These are phyloP conservation scores for Micromesistius poutassou DNA, from an alignment of 2,797 vertebrate species.

Conservation along the genomic window DNA sequence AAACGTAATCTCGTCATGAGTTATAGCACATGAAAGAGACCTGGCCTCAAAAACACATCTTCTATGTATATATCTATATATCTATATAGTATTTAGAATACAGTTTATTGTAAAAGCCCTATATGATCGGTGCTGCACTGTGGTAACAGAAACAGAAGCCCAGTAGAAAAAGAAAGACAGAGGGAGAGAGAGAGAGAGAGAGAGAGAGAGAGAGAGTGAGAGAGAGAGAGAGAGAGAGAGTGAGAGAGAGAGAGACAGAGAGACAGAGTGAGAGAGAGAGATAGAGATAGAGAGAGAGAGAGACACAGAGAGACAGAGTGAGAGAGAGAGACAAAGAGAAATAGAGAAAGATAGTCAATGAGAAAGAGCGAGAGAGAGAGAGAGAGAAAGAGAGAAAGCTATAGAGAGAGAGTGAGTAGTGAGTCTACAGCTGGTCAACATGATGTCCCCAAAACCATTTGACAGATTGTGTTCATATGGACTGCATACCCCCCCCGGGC, in stretches of 20 bases:
- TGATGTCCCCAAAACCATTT: conserved; percentile 40
- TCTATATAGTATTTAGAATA: conserved; percentile 58
- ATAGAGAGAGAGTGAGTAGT: background rate
- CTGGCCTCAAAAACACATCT: conserved; percentile 60
- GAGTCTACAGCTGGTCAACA: conserved; percentile 60
- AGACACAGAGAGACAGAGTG: too few relatives aligned
- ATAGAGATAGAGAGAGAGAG: conserved; percentile 1
- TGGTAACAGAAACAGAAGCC: conserved; percentile 44
- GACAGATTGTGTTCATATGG: conserved; percentile 65
- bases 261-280: conserved; percentile 30
- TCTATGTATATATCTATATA: conserved; percentile 40
- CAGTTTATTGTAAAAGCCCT: conserved; percentile 59
- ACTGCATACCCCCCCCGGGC: conserved; percentile 41
- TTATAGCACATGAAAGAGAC: conserved; percentile 65
- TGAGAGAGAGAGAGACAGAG: too few relatives aligned
- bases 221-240: too few relatives aligned
- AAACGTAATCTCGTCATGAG: conserved; percentile 65
- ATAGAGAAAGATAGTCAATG: too few relatives aligned
- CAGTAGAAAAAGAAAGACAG: conserved; percentile 31
- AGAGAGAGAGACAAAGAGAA: too few relatives aligned
- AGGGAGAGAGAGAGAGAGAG: too few relatives aligned
- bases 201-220: too few relatives aligned
- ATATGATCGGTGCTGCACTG: conserved; percentile 61
- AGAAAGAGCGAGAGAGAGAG: too few relatives aligned
- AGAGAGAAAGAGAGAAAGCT: conserved; percentile 33